Percentiles rank a stretch among this genome's conserved stretches.
Evolutionary conservation across 2,888 invertebrate genomes (phyloP).

Genomic region (Xanthorhoe spadicearia): DNA sequence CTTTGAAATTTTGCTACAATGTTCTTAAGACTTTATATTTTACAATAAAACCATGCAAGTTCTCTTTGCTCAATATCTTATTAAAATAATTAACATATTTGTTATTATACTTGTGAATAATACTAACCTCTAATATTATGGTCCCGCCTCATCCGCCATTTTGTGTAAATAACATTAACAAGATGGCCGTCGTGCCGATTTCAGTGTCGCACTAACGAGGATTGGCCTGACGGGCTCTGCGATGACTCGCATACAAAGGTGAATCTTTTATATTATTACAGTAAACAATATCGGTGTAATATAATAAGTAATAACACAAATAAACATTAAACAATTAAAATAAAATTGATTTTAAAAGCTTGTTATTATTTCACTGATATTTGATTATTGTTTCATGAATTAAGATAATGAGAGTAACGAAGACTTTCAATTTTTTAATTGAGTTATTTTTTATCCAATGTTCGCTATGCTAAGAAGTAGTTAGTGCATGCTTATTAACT

Average conservation of each 20-base stretch:
- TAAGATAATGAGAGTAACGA: neutral
- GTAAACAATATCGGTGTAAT: slow-evolving; percentile 2
- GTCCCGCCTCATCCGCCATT: slow-evolving; percentile 59
- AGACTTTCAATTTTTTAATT: neutral
- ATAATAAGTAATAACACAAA: neutral
- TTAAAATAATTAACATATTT: neutral
- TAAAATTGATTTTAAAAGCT: too few relatives aligned
- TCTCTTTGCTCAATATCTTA: neutral
- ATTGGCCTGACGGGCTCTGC: slow-evolving; percentile 76
- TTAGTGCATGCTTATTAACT: neutral
- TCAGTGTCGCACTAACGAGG: slow-evolving; percentile 77
- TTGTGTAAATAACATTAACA: slow-evolving; percentile 78
- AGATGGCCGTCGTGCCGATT: slow-evolving; percentile 65
- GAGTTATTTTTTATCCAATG: neutral
- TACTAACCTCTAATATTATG: slow-evolving; percentile 48
- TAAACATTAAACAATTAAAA: too few relatives aligned
- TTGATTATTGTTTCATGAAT: neutral
- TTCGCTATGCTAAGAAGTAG: neutral
- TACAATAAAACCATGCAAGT: slow-evolving; percentile 2
- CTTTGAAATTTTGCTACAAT: neutral
- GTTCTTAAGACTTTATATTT: neutral
- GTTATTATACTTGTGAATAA: slow-evolving; percentile 32
- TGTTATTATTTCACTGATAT: neutral
- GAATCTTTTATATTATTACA: slow-evolving; percentile 55
- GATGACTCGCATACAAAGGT: slow-evolving; percentile 82